These are phyloP conservation scores for Prunella fulvescens DNA, from an alignment of 2,113 vertebrate genomes.

Conservation along the genomic window DNA sequence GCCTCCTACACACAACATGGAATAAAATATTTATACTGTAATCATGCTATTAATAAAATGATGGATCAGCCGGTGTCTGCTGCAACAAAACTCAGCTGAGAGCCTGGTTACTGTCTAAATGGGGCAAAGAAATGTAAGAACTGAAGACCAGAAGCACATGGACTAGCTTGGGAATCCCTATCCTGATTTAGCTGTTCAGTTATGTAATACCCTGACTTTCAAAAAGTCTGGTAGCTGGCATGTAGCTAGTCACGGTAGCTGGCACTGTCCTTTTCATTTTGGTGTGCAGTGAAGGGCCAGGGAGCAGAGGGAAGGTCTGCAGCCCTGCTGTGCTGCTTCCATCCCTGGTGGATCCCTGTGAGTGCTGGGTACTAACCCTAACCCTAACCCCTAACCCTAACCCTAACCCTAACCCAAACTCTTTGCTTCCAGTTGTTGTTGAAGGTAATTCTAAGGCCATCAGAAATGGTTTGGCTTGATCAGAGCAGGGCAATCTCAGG, in stretches of 20 bases:
- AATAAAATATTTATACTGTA: conserved; percentile 55
- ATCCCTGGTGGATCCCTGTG: not conserved
- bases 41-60: conserved; percentile 56
- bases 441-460: not conserved
- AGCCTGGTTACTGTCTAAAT: not conserved
- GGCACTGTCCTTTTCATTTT: not conserved
- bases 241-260: not conserved
- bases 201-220: not conserved
- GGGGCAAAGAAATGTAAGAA: not conserved
- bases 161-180: not conserved
- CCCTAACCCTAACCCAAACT: too few relatives aligned
- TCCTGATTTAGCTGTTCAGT: not conserved
- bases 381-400: too few relatives aligned
- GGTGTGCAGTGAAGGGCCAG: not conserved
- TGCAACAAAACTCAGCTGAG: not conserved
- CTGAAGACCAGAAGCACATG: not conserved
- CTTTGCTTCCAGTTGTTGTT: not conserved
- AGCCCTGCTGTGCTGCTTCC: not conserved
- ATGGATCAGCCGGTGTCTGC: not conserved
- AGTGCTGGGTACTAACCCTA: too few relatives aligned
- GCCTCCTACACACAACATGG: not conserved
- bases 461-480: not conserved
- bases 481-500: not conserved
- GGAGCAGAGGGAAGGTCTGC: not conserved
- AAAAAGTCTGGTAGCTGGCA: not conserved